Percentiles rank a stretch among this genome's conserved stretches.
Conservation (phyloP, 2,888 invertebrate genomes). For the Hyalella azteca region DNA sequence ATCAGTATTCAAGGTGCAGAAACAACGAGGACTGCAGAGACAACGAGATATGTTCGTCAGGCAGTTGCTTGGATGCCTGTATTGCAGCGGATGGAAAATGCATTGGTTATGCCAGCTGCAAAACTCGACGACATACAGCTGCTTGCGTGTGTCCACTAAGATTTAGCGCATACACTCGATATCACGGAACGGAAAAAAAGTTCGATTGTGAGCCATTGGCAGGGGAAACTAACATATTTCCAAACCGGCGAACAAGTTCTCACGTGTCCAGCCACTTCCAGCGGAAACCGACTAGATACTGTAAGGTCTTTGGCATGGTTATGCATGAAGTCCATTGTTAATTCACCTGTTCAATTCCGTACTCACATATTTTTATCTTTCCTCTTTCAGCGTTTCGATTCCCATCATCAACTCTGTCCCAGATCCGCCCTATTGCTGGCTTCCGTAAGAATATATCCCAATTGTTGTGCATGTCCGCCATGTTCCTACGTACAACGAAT, state of each 20-base stretch:
- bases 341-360: neutral
- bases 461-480: conserved; percentile 7
- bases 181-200: neutral
- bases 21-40: conserved; percentile 38
- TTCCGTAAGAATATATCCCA: neutral
- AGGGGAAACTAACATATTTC: neutral
- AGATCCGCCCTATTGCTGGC: conserved; percentile 13
- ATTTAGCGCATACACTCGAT: conserved; percentile 38
- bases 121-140: conserved; percentile 42
- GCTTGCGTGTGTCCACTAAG: conserved; percentile 46
- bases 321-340: neutral
- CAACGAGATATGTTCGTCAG: conserved; percentile 40
- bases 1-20: too few species aligned
- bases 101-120: conserved; percentile 44
- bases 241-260: neutral
- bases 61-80: conserved; percentile 43
- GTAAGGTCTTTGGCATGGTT: conserved; percentile 19
- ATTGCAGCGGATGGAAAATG: conserved; percentile 32
- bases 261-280: neutral
- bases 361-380: conserved; percentile 22
- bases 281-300: conserved; percentile 7
- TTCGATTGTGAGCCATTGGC: conserved; percentile 49
- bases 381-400: conserved; percentile 33
- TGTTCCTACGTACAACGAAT: neutral
- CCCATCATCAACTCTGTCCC: conserved; percentile 23